These are phyloP conservation scores for Ariolimax columbianus DNA, from an alignment of 2,888 invertebrate genomes.

Conservation along the genomic window DNA sequence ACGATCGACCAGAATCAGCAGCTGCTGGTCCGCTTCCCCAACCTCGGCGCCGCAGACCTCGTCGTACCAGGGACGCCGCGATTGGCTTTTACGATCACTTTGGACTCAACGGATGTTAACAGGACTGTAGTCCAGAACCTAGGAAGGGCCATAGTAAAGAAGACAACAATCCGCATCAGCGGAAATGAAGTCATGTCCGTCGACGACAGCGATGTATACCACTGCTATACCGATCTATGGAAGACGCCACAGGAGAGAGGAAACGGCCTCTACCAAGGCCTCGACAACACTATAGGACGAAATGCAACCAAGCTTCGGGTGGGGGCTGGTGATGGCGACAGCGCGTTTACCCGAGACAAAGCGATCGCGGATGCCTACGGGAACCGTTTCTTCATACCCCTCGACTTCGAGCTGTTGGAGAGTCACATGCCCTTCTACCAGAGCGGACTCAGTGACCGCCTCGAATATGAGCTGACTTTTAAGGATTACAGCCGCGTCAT, in stretches of 20 bases:
- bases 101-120: constrained; percentile 18
- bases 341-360: background rate
- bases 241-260: background rate
- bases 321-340: background rate
- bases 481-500: constrained; percentile 19
- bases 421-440: constrained; percentile 5
- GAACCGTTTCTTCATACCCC: background rate
- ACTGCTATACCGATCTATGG: background rate
- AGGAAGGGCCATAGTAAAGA: background rate
- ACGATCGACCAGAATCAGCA: constrained; percentile 10
- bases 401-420: background rate
- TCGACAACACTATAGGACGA: background rate
- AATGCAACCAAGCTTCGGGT: background rate
- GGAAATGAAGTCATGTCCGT: background rate
- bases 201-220: constrained; percentile 12
- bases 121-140: constrained; percentile 16
- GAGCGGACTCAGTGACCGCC: background rate
- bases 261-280: background rate
- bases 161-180: background rate
- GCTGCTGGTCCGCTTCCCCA: background rate
- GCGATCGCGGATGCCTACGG: constrained; percentile 23
- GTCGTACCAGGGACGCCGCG: background rate
- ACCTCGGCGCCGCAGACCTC: background rate
- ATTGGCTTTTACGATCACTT: constrained; percentile 5
- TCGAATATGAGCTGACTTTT: constrained; percentile 28